Evolutionary conservation across 1,140 invertebrate genomes (phyloP).

Genomic region (Oncopodura yosiiana): DNA sequence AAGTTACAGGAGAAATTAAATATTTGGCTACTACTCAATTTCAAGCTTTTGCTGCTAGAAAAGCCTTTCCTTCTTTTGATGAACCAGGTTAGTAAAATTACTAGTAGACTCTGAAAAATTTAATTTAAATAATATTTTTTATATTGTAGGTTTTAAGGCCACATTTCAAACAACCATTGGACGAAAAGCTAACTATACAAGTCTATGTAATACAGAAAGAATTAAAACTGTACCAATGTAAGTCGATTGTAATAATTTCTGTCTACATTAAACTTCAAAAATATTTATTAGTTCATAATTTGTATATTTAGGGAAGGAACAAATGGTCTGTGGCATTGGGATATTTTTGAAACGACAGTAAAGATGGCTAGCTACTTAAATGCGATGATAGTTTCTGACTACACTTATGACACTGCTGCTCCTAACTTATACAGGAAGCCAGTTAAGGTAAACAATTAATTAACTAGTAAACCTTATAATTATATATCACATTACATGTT

Average conservation of each 20-base stretch:
- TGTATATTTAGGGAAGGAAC: not conserved
- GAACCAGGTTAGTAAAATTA: too few relatives aligned
- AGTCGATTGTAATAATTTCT: not conserved
- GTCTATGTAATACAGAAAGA: constrained; percentile 12
- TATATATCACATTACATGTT: too few relatives aligned
- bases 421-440: constrained; percentile 4
- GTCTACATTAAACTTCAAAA: too few relatives aligned
- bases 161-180: constrained; percentile 15
- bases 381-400: constrained; percentile 18
- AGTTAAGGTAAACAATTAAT: too few relatives aligned
- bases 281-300: too few relatives aligned
- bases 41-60: constrained; percentile 1
- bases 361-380: constrained; percentile 17
- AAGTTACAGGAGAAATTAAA: not conserved
- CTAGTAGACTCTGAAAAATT: too few relatives aligned
- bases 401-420: not conserved
- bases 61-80: constrained; percentile 23
- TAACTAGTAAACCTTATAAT: too few relatives aligned
- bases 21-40: constrained; percentile 9
- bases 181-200: constrained; percentile 7
- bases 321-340: constrained; percentile 12
- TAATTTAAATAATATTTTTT: too few relatives aligned
- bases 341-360: constrained; percentile 16
- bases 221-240: not conserved
- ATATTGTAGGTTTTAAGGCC: constrained; percentile 6